Evolutionary conservation across 2,888 invertebrate species (phyloP).

Genomic region (Zaprionus obscuricornis): DNA sequence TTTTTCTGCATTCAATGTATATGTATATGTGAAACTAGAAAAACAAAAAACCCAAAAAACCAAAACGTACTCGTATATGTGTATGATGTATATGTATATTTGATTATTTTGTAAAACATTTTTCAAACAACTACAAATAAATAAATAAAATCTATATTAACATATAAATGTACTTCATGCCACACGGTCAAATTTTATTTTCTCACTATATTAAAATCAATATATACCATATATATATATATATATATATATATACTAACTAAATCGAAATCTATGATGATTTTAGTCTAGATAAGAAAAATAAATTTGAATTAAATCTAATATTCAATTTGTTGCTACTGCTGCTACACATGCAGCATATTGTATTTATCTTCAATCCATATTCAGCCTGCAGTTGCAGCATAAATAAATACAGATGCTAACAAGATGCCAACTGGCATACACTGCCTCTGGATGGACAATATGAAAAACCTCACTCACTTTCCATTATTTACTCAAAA

Average conservation of each 20-base stretch:
- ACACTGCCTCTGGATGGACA: too few species aligned
- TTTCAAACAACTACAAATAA: constrained; percentile 80
- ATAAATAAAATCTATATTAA: constrained; percentile 81
- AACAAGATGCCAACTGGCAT: too few species aligned
- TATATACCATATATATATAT: too few species aligned
- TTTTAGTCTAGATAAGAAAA: constrained; percentile 54
- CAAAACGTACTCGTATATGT: constrained; percentile 63
- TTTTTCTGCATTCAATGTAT: constrained; percentile 78
- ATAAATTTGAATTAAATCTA: constrained; percentile 43
- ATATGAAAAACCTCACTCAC: too few species aligned
- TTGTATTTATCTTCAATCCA: constrained; percentile 4
- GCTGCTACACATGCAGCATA: neutral
- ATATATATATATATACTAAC: too few species aligned
- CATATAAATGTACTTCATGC: constrained; percentile 72
- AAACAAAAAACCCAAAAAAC: too few species aligned
- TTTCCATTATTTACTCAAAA: too few species aligned
- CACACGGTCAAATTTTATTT: neutral
- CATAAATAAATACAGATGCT: too few species aligned
- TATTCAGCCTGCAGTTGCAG: too few species aligned
- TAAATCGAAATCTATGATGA: too few species aligned
- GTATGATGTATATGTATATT: constrained; percentile 76
- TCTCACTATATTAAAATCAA: too few species aligned
- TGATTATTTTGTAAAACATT: constrained; percentile 82
- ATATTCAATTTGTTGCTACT: constrained; percentile 6
- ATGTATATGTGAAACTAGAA: constrained; percentile 78